These are phyloP conservation scores for Halcyon senegalensis DNA, from an alignment of 2,113 vertebrate genomes.

Conservation along the genomic window DNA sequence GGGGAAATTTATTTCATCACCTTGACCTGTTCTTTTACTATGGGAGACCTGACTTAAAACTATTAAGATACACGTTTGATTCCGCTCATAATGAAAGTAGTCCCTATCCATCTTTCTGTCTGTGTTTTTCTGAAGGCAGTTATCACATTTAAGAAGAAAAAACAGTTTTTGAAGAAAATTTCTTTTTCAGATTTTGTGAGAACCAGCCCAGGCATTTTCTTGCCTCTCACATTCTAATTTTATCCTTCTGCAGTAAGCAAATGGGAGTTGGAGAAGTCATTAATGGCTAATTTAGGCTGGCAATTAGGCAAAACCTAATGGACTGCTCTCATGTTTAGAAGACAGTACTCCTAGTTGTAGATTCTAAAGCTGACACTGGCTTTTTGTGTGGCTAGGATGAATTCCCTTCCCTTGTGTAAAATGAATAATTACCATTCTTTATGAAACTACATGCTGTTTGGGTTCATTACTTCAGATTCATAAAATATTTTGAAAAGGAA, in stretches of 20 bases:
- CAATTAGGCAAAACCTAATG: constrained; percentile 33
- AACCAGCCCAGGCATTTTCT: background rate
- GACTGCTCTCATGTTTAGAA: background rate
- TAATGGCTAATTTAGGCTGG: constrained; percentile 31
- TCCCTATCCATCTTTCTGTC: background rate
- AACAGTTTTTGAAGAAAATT: background rate
- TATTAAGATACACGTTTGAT: background rate
- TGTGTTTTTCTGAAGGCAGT: background rate
- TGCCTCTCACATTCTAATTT: background rate
- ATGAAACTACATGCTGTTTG: background rate
- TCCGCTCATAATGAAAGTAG: background rate
- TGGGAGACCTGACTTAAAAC: background rate
- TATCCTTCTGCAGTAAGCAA: constrained; percentile 37
- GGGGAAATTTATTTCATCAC: background rate
- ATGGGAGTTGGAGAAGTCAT: constrained; percentile 4
- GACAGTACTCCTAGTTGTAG: background rate
- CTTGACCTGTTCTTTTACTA: background rate
- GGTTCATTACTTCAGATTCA: background rate
- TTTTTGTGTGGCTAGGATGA: background rate
- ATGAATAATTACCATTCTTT: background rate
- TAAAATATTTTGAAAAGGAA: background rate
- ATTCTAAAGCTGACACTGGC: background rate
- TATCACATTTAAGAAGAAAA: constrained; percentile 1
- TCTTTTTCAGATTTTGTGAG: background rate
- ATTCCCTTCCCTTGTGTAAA: background rate